Percentiles rank a stretch among this genome's conserved stretches.
These are phyloP conservation scores for Stegastes partitus DNA, from an alignment of 2,113 vertebrate species.

Conservation along the genomic window DNA sequence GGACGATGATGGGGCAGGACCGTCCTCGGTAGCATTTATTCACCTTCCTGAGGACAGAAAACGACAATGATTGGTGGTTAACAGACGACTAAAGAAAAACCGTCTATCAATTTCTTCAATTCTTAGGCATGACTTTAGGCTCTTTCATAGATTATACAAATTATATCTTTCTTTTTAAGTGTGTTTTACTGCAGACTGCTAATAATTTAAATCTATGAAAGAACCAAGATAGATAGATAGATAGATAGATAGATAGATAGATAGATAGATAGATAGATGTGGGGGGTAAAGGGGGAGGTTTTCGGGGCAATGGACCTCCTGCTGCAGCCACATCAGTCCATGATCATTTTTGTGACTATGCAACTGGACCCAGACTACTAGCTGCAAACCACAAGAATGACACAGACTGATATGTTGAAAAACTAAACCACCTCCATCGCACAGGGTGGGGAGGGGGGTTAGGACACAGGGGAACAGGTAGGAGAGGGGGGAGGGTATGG, in stretches of 20 bases:
- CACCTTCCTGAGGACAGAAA: conserved; percentile 92
- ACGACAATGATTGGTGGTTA: not conserved
- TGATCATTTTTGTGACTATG: conserved; percentile 98
- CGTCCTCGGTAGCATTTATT: conserved; percentile 99
- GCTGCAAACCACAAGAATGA: conserved; percentile 97
- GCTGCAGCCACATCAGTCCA: conserved; percentile 90
- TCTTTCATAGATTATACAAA: no score
- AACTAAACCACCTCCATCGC: conserved; percentile 71
- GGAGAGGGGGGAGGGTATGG: not conserved
- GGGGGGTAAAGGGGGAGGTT: not conserved
- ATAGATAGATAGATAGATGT: no score
- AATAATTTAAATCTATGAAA: no score
- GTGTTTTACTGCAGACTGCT: no score
- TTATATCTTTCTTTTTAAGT: no score
- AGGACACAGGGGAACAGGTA: not conserved
- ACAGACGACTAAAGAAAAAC: no score
- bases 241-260: not conserved
- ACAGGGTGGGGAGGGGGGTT: conserved; percentile 38
- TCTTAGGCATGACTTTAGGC: no score
- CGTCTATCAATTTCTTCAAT: no score
- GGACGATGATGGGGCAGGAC: conserved; percentile 98
- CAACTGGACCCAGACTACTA: conserved; percentile 94
- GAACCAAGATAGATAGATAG: not conserved
- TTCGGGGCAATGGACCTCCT: conserved; percentile 60
- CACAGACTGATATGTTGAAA: conserved; percentile 87